A percentile compares a stretch with the other conserved stretches of the same genome.
These are phyloP conservation scores for Bradypodion pumilum DNA, from an alignment of 2,797 vertebrate species.

Conservation along the genomic window DNA sequence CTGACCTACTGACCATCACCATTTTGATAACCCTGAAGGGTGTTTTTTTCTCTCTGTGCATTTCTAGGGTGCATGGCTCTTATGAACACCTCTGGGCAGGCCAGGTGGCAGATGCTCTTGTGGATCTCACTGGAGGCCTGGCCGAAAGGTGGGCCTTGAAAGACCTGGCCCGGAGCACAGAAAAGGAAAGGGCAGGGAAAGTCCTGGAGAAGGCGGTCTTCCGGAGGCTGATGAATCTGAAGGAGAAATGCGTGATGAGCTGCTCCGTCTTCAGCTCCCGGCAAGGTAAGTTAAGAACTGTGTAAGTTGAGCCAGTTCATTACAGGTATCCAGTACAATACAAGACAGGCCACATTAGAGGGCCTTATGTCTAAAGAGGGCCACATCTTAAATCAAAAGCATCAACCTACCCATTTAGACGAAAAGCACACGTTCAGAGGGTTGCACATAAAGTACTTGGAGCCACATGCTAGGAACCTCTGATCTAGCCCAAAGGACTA, in stretches of 20 bases:
- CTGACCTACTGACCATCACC: too few relatives aligned
- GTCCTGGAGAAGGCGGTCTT: conserved; percentile 75
- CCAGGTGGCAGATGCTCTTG: conserved; percentile 92
- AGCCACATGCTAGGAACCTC: too few relatives aligned
- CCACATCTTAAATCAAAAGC: too few relatives aligned
- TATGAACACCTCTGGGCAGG: conserved; percentile 94
- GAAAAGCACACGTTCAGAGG: too few relatives aligned
- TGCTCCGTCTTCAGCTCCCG: conserved; percentile 86
- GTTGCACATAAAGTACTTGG: too few relatives aligned
- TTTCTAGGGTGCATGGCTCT: conserved; percentile 85
- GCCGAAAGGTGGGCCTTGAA: conserved; percentile 88
- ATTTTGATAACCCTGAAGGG: neutral
- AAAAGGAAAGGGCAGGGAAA: conserved; percentile 64
- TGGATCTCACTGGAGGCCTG: conserved; percentile 91
- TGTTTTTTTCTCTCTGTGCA: neutral
- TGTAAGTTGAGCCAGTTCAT: neutral
- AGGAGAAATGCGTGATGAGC: conserved; percentile 86
- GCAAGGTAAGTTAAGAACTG: conserved; percentile 70
- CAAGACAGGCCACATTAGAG: too few relatives aligned
- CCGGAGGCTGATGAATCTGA: conserved; percentile 79
- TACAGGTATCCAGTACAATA: too few relatives aligned
- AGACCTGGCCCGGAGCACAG: conserved; percentile 19
- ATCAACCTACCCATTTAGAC: too few relatives aligned
- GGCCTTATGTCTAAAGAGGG: too few relatives aligned
- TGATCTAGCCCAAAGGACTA: too few relatives aligned